These are phyloP conservation scores for Danaus plexippus DNA, from an alignment of 1,140 invertebrate species.

Conservation along the genomic window DNA sequence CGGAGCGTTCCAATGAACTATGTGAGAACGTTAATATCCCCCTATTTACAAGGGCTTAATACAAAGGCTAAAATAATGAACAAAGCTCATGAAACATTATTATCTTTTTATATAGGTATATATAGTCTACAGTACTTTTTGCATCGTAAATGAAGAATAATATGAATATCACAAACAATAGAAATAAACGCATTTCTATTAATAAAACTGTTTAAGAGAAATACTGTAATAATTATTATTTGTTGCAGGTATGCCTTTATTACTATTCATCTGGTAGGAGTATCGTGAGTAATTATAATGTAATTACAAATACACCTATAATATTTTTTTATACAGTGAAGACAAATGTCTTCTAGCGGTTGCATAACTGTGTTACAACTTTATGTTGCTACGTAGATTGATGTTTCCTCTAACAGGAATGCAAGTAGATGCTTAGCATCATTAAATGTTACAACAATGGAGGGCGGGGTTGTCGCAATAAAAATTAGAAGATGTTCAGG, in stretches of 20 bases:
- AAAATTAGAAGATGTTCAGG: conserved; percentile 59
- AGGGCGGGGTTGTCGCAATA: conserved; percentile 57
- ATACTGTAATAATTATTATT: conserved; percentile 17
- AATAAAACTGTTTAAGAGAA: conserved; percentile 7
- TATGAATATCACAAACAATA: not conserved
- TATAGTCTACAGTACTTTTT: conserved; percentile 3
- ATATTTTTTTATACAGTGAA: too few species aligned
- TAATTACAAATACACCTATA: too few species aligned
- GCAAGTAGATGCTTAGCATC: conserved; percentile 8
- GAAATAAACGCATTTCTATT: conserved; percentile 7
- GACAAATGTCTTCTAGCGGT: too few species aligned
- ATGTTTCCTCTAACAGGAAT: conserved; percentile 23
- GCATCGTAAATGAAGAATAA: not conserved
- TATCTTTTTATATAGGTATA: not conserved
- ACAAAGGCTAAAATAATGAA: conserved; percentile 4
- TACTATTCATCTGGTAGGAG: conserved; percentile 7
- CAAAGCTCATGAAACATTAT: too few species aligned
- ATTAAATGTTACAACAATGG: conserved; percentile 51
- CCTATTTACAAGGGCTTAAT: conserved; percentile 21
- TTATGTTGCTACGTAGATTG: conserved; percentile 14
- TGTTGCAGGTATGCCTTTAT: conserved; percentile 39
- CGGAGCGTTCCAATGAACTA: conserved; percentile 24
- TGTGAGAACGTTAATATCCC: conserved; percentile 26
- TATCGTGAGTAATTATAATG: conserved; percentile 19
- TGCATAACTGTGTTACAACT: too few species aligned